Conservation (phyloP, 2,113 vertebrate species). For the Tupaia tana region DNA sequence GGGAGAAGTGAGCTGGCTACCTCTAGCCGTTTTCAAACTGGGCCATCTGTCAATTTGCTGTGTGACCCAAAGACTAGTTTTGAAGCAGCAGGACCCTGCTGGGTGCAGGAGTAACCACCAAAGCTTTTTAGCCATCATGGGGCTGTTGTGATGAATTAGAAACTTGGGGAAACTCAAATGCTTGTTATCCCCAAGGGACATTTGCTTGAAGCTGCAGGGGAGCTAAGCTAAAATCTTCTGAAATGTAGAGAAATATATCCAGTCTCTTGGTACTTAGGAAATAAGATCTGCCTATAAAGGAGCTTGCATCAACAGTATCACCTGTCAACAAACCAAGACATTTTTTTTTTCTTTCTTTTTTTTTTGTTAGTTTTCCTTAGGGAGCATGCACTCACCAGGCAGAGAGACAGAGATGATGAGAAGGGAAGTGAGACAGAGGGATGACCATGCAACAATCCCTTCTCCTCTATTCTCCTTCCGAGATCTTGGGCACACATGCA, state of each 20-base stretch:
- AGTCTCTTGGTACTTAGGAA: not conserved
- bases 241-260: not conserved
- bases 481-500: too few species aligned
- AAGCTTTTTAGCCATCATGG: not conserved
- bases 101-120: not conserved
- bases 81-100: not conserved
- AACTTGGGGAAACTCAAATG: not conserved
- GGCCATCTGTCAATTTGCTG: not conserved
- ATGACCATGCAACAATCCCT: too few species aligned
- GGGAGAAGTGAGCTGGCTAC: not conserved
- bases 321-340: not conserved
- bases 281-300: not conserved
- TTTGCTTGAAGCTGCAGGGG: not conserved
- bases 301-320: not conserved
- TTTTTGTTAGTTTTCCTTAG: too few species aligned
- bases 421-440: too few species aligned
- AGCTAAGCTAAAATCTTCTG: not conserved
- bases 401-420: too few species aligned
- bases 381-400: too few species aligned
- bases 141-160: not conserved
- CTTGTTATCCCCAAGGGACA: not conserved
- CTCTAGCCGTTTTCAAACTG: not conserved
- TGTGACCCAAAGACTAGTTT: not conserved
- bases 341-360: too few species aligned
- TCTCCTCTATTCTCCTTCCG: too few species aligned